Evolutionary conservation across 2,797 vertebrate genomes (phyloP).

Genomic region (Epinephelus malabaricus): DNA sequence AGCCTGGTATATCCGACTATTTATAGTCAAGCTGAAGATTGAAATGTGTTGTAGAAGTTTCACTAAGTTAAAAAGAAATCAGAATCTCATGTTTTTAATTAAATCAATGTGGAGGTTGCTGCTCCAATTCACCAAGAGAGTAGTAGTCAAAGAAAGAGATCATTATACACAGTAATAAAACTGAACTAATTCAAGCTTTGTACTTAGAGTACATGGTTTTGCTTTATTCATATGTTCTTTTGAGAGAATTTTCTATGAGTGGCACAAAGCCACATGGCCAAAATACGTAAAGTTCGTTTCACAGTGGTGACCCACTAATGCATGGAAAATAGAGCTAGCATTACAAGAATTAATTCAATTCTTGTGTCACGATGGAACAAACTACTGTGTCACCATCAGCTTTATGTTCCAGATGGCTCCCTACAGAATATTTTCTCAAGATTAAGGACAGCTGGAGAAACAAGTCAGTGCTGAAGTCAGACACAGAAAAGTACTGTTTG

Average conservation of each 20-base stretch:
- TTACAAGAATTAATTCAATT: conserved; percentile 10
- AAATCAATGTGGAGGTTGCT: neutral
- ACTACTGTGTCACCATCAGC: conserved; percentile 1
- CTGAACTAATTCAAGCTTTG: neutral
- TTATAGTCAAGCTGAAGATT: neutral
- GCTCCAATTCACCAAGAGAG: neutral
- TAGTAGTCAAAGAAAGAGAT: neutral
- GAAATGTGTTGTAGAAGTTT: neutral
- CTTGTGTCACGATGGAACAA: conserved; percentile 17
- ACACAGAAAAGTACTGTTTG: conserved; percentile 3
- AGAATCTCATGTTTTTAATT: neutral
- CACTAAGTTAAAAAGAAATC: neutral
- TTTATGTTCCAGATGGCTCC: conserved; percentile 21
- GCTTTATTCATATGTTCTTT: neutral
- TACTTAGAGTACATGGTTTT: neutral
- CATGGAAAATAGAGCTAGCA: neutral
- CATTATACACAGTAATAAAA: neutral
- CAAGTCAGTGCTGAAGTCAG: conserved; percentile 3
- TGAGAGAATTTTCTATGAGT: neutral
- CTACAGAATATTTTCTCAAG: neutral
- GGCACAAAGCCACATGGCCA: neutral
- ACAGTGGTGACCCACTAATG: neutral
- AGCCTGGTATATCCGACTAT: neutral
- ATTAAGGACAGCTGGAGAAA: conserved; percentile 29
- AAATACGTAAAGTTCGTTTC: neutral